Base-by-base conservation (phyloP, 2,888 invertebrate genomes). In the Ommatoiulus sabulosus region DNA sequence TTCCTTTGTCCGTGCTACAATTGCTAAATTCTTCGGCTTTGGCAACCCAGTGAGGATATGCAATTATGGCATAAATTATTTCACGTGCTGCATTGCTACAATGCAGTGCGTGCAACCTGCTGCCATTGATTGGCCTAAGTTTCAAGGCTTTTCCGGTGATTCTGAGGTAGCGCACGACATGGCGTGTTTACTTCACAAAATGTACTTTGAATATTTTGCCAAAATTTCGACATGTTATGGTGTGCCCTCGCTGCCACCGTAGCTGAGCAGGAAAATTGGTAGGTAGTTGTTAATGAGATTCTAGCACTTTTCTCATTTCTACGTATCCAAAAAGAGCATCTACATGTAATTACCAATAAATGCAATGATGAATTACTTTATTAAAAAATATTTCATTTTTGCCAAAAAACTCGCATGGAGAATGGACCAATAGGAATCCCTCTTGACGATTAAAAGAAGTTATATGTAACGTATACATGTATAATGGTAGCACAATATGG, bases 101-200 rank as follows among this genome's bases (percentile, higher is more conserved):
- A 63, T 63, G 20, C n/a, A n/a, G 20, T 20, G 63, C 63, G 20
- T 63, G 63, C 63, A 63, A 63, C 63, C 52, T 63, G n/a, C 20
- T 5, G 7, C 20, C n/a, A 63, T 63, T 63, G 20, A 63, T 63
- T 63, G n/a, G n/a, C 63, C 20, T 63, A 63, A 63, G 20, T 63
- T n/a, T 63, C 63, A 63, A 63, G 63, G 63, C 20, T 63, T 63
- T 63, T 63, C 63, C 63, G 63, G 63, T 63, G 63, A 52, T 12
- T 4, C 4, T 15, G 52, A 52, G 12, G 35, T 35, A 35, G 52
- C 52, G 5, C 52, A 52, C 52, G 52, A 52, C 63, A 63, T 20
- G 63, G 63, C n/a, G 20, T 63, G 20, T 20, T 20, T 63, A 8
- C 63, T 3, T 63, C 63, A 35, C 63, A n/a, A 17, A 12, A 57